Evolutionary conservation across 2,797 vertebrate genomes (phyloP).

Genomic region (Iguana delicatissima): DNA sequence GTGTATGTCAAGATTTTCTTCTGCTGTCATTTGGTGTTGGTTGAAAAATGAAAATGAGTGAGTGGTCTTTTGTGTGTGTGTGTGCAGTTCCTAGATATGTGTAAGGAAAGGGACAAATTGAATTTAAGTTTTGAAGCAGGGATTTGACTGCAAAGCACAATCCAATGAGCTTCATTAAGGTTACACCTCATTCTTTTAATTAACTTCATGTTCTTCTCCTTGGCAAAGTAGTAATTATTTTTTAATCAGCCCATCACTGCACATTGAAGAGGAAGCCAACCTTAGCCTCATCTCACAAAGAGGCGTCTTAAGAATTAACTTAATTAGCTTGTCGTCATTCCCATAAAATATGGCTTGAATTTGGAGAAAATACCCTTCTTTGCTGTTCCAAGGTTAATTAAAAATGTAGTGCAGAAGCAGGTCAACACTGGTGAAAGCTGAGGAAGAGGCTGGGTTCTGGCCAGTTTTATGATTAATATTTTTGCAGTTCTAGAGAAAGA

Average conservation of each 20-base stretch:
- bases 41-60: neutral
- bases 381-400: slow-evolving; percentile 83
- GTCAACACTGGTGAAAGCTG: slow-evolving; percentile 46
- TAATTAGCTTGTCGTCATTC: slow-evolving; percentile 84
- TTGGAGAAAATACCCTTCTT: slow-evolving; percentile 73
- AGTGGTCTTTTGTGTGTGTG: neutral
- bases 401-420: slow-evolving; percentile 60
- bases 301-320: slow-evolving; percentile 85
- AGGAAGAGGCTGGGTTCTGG: slow-evolving; percentile 26
- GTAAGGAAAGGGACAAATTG: slow-evolving; percentile 5
- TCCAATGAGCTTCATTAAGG: slow-evolving; percentile 80
- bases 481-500: fast-evolving
- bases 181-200: slow-evolving; percentile 83
- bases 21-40: neutral
- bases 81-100: slow-evolving; percentile 13
- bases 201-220: slow-evolving; percentile 85
- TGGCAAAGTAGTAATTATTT: slow-evolving; percentile 85
- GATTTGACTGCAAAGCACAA: slow-evolving; percentile 70
- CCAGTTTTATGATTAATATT: slow-evolving; percentile 13
- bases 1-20: slow-evolving; percentile 11
- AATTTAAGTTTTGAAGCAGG: slow-evolving; percentile 62
- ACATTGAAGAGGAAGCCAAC: slow-evolving; percentile 77
- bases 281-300: slow-evolving; percentile 79
- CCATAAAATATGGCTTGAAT: slow-evolving; percentile 80
- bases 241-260: slow-evolving; percentile 80